Conservation (phyloP, 1,140 invertebrate genomes). For the Brachionus koreanus region DNA sequence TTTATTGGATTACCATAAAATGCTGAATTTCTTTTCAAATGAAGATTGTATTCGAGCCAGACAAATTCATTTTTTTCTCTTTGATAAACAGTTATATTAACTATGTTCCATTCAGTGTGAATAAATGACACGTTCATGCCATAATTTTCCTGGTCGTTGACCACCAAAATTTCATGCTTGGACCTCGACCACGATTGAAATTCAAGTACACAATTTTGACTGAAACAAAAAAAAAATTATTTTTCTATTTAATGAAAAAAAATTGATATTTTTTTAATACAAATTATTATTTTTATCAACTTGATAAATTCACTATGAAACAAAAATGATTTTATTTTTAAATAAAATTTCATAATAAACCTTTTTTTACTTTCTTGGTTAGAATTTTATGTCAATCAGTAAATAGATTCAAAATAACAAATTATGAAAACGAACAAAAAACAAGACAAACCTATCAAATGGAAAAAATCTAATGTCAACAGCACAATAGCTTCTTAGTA, state of each 20-base stretch:
- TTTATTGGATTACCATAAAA: constrained; percentile 34
- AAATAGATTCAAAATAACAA: no score
- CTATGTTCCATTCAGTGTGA: constrained; percentile 42
- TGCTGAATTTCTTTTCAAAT: constrained; percentile 26
- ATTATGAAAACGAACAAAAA: no score
- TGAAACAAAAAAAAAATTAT: not conserved
- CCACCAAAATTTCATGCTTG: constrained; percentile 15
- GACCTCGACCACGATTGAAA: constrained; percentile 37
- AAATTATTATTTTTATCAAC: no score
- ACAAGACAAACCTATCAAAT: not conserved
- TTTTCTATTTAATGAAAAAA: not conserved
- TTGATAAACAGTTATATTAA: not conserved
- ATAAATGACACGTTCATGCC: constrained; percentile 3
- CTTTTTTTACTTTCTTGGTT: no score
- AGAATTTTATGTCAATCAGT: no score
- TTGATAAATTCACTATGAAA: no score
- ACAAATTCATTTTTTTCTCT: constrained; percentile 17
- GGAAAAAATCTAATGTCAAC: constrained; percentile 41
- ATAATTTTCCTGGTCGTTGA: not conserved
- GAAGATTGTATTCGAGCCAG: constrained; percentile 25
- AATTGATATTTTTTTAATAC: no score
- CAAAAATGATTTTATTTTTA: no score
- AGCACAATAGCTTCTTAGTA: constrained; percentile 32
- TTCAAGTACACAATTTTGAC: constrained; percentile 40
- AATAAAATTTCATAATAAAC: no score